These are phyloP conservation scores for Drosophila tsacasi DNA, from an alignment of 1,140 invertebrate genomes.

Conservation along the genomic window DNA sequence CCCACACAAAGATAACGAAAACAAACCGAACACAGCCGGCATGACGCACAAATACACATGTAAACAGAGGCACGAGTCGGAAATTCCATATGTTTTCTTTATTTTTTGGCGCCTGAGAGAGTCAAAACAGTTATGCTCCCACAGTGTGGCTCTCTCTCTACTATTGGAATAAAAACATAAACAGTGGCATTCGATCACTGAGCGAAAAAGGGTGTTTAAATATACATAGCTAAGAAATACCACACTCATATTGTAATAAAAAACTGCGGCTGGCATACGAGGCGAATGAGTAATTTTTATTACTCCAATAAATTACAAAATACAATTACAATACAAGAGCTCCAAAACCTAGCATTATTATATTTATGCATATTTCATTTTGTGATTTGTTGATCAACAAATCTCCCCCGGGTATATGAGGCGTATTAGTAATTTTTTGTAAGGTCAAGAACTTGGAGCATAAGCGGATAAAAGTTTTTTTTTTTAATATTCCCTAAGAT, in stretches of 20 bases:
- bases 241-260: too few relatives aligned
- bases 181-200: constrained; percentile 62
- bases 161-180: constrained; percentile 73
- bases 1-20: constrained; percentile 65
- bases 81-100: constrained; percentile 44
- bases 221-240: too few relatives aligned
- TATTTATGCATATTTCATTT: not conserved
- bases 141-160: constrained; percentile 20
- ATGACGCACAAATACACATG: constrained; percentile 52
- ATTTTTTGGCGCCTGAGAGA: constrained; percentile 1
- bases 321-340: not conserved
- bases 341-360: not conserved
- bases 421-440: not conserved
- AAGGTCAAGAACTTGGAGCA: not conserved
- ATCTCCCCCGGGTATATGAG: not conserved
- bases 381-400: not conserved
- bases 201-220: not conserved
- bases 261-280: not conserved
- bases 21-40: constrained; percentile 70
- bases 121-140: constrained; percentile 6
- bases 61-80: constrained; percentile 31
- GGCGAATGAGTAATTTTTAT: not conserved
- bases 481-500: too few relatives aligned
- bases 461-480: too few relatives aligned
- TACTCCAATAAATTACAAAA: not conserved